Evolutionary conservation across 2,113 vertebrate species (phyloP), one percentile per base, ranked within the genome.

Genomic region (Arothron firmamentum): DNA sequence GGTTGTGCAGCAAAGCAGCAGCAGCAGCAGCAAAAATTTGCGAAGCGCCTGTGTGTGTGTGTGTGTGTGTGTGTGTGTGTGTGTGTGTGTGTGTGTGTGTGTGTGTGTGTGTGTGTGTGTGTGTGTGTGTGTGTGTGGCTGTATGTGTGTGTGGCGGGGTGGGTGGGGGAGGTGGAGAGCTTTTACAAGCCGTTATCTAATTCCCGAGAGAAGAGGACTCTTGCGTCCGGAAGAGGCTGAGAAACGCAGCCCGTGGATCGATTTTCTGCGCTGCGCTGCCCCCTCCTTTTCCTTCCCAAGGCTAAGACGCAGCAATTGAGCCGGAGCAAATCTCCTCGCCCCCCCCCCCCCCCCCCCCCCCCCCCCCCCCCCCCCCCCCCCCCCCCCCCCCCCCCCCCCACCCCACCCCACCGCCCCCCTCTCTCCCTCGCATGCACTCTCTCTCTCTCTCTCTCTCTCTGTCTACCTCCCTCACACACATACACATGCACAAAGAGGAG

Each of bases 121-220:
- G 25, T 15, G 45, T n/a, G 45, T 15, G 17, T 4, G 45, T 7
- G 45, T 15, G 45, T 15, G 45, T 16, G 45, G 3, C 15, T 16
- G 45, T 16, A n/a, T 17, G 45, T 5, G 45, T 17, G 45, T 16
- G 45, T 7, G 17, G 45, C 45, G 16, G 47, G 34, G 20, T 34
- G 19, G 62, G 65, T 63, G 67, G 65, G 52, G 78, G 77, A 62
- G 68, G 72, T 72, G 82, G 84, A 88, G 83, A 76, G 81, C 83
- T 89, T 88, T 89, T 85, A 88, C 84, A 86, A 81, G 81, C 84
- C 74, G 83, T 89, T 89, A 89, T 89, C 85, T 88, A 83, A 87
- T 84, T 88, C 85, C 87, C 87, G 19, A 61, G 74, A 84, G 86
- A 85, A 76, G 76, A 86, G 86, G 80, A 86, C 84, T 87, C 78